phyloP scores from a whole-genome alignment of 2,797 vertebrate genomes.

The Enteromius thamalakanensis region DNA sequence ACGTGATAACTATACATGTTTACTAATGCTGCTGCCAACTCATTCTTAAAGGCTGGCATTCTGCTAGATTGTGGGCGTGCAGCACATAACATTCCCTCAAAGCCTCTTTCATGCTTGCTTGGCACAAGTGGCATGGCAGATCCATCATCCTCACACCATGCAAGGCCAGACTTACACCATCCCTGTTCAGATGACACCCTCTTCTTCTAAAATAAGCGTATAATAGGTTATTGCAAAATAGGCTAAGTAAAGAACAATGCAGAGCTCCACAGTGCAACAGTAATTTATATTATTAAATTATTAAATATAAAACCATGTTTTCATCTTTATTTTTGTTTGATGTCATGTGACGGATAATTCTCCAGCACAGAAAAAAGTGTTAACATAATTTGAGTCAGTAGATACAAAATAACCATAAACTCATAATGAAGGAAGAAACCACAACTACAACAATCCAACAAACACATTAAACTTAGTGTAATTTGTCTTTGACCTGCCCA shows the following conservation, averaged over 20 bases:
- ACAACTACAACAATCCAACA: not conserved
- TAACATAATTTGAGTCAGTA: not conserved
- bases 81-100: not conserved
- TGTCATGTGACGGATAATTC: not conserved
- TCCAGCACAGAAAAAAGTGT: not conserved
- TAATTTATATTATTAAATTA: not conserved
- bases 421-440: not conserved
- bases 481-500: not conserved
- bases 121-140: conserved; percentile 8
- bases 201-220: not conserved
- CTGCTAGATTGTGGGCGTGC: not conserved
- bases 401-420: not conserved
- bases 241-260: not conserved
- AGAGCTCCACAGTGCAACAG: not conserved
- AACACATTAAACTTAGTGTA: not conserved
- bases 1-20: conserved; percentile 1
- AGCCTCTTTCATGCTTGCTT: not conserved
- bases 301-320: not conserved
- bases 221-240: not conserved
- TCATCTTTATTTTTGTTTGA: not conserved
- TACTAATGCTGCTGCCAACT: not conserved
- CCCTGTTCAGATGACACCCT: not conserved
- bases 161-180: not conserved
- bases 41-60: conserved; percentile 17
- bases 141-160: conserved; percentile 7